Percentiles rank a stretch among this genome's conserved stretches.
phyloP scores from a whole-genome alignment of 1,140 invertebrate genomes.

The Heliconius hewitsoni region DNA sequence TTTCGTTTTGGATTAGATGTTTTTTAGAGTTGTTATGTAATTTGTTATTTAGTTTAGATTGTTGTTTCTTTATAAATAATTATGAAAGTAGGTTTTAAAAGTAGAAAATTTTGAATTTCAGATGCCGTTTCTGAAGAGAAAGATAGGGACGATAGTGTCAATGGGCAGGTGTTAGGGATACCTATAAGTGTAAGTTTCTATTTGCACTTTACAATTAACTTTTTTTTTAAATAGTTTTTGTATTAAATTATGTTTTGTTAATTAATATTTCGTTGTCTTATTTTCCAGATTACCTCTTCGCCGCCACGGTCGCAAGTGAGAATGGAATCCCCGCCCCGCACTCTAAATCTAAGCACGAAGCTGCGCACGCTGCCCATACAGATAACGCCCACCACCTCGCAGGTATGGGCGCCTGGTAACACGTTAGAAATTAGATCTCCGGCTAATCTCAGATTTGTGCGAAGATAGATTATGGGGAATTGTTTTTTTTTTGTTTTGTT shows the following conservation, averaged over 20 bases:
- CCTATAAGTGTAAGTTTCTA: slow-evolving; percentile 70
- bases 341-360: slow-evolving; percentile 70
- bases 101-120: slow-evolving; percentile 41
- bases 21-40: background rate
- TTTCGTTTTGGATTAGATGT: background rate
- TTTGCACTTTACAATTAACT: background rate
- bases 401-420: slow-evolving; percentile 68
- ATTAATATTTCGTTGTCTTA: background rate
- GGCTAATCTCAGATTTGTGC: slow-evolving; percentile 7
- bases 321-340: slow-evolving; percentile 61
- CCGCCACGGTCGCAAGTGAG: slow-evolving; percentile 51
- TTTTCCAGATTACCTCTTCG: slow-evolving; percentile 63
- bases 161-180: slow-evolving; percentile 68
- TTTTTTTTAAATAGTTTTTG: no score
- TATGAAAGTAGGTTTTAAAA: background rate
- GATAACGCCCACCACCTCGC: slow-evolving; percentile 70
- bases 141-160: slow-evolving; percentile 56
- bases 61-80: background rate
- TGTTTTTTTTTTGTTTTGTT: background rate
- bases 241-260: background rate
- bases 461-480: background rate
- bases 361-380: slow-evolving; percentile 70
- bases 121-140: slow-evolving; percentile 57
- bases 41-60: background rate
- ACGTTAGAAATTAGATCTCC: slow-evolving; percentile 53